These are phyloP conservation scores for Lagopus muta DNA, from an alignment of 2,113 vertebrate genomes.

Conservation along the genomic window DNA sequence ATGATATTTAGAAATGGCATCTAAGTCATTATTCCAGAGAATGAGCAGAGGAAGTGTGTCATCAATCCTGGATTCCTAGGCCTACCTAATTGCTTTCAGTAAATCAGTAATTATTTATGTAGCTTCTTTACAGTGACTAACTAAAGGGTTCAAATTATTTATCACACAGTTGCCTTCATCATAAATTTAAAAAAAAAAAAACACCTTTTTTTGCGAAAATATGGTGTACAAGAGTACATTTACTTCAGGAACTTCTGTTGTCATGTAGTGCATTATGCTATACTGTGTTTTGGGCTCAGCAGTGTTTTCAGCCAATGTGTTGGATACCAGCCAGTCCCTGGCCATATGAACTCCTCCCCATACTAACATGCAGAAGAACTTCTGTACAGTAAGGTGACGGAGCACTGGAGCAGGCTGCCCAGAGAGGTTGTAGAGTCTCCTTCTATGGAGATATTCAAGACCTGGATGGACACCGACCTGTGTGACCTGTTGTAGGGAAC, in stretches of 20 bases:
- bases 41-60: neutral
- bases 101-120: constrained; percentile 53
- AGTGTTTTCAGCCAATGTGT: neutral
- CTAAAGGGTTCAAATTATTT: neutral
- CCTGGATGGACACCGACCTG: too few relatives aligned
- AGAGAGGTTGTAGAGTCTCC: too few relatives aligned
- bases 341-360: neutral
- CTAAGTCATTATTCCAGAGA: constrained; percentile 15
- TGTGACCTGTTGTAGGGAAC: too few relatives aligned
- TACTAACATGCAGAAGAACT: too few relatives aligned
- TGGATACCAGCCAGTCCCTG: neutral
- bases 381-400: too few relatives aligned
- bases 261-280: accelerated
- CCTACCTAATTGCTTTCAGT: constrained; percentile 30
- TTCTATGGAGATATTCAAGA: too few relatives aligned
- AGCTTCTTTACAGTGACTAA: constrained; percentile 6
- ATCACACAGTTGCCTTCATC: neutral
- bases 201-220: neutral
- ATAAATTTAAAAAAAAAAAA: neutral
- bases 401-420: too few relatives aligned
- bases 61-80: constrained; percentile 34
- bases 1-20: constrained; percentile 25
- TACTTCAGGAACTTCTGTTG: neutral
- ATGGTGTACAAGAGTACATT: accelerated
- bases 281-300: neutral